Evolutionary conservation across 2,888 invertebrate species (phyloP), one percentile per base, ranked within the genome.

Genomic region (Cataglyphis altisquamis): DNA sequence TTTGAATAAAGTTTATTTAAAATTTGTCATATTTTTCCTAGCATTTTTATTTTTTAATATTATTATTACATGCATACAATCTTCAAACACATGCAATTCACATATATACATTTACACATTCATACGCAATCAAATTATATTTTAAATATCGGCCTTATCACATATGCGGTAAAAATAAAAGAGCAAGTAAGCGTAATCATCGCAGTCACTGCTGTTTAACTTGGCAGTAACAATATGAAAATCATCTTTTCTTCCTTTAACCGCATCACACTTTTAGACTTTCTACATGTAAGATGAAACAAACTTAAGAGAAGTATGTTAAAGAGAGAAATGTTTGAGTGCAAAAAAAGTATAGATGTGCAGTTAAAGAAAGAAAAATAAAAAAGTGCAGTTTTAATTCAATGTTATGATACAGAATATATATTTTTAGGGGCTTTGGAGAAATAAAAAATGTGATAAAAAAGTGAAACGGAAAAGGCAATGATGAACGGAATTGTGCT

Each of bases 171-270:
- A 52, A 52, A 52, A 52, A 45, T 36, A 36, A 52, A n/a, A 8
- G 52, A 52, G 52, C 8, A 52, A 18, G 52, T 52, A 52, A 52
- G 52, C 78, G 78, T 80, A 70, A 80, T 80, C 60, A 72, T 80
- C 78, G 60, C 77, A 41, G 29, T 72, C 39, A 45, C 15, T 21
- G 8, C 8, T 21, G 15, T 60, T 70, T 41, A 41, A 45, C 21
- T 1, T 18, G 45, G 8, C 25, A 48, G 36, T 62, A 45, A 62
- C 15, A 18, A 60, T 70, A 70, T 45, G 15, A 77, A 45, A 67
- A 70, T 72, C n/a, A 72, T 8, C n/a, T 80, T 3, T 25, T 5
- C 29, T 72, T 72, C 60, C 48, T 72, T 72, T 48, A 80, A 77
- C 77, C 21, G 55, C 55, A n/a, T 55, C 41, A 67, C n/a, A 10